Evolutionary conservation across 2,888 invertebrate species (phyloP).

Genomic region (Drosophila fungiperda): DNA sequence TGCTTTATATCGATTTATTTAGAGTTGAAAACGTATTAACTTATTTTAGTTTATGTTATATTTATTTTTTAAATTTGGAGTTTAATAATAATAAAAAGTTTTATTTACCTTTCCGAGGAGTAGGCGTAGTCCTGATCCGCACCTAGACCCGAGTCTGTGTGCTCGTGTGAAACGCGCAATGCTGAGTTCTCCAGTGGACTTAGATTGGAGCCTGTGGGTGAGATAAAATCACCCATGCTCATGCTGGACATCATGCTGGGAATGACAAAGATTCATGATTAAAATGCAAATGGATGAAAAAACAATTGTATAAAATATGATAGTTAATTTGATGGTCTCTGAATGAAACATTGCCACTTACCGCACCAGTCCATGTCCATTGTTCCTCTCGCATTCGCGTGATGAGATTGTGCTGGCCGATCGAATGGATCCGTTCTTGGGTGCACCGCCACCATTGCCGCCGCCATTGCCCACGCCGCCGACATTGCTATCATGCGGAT

Average conservation of each 20-base stretch:
- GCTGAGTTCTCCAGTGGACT: slow-evolving; percentile 85
- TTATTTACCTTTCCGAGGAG: slow-evolving; percentile 88
- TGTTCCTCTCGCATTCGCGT: slow-evolving; percentile 86
- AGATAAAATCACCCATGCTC: slow-evolving; percentile 85
- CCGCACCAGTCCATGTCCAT: slow-evolving; percentile 85
- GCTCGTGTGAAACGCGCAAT: slow-evolving; percentile 89
- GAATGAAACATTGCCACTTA: slow-evolving; percentile 55
- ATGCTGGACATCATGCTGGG: slow-evolving; percentile 85
- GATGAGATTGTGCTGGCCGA: slow-evolving; percentile 88
- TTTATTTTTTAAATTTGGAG: not conserved
- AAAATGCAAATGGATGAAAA: slow-evolving; percentile 1
- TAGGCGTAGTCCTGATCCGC: slow-evolving; percentile 91
- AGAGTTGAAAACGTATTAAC: no score
- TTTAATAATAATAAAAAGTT: no score
- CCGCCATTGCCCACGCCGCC: slow-evolving; percentile 54
- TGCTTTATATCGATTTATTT: not conserved
- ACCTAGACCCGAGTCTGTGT: slow-evolving; percentile 91
- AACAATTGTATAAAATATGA: not conserved
- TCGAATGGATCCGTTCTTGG: slow-evolving; percentile 87
- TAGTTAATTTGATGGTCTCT: not conserved
- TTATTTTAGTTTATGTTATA: no score
- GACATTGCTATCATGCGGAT: slow-evolving; percentile 82
- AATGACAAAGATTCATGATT: not conserved
- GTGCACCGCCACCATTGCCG: slow-evolving; percentile 57
- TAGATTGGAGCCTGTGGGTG: slow-evolving; percentile 84